phyloP scores from a whole-genome alignment of 2,797 vertebrate species.

The Borostomias antarcticus region DNA sequence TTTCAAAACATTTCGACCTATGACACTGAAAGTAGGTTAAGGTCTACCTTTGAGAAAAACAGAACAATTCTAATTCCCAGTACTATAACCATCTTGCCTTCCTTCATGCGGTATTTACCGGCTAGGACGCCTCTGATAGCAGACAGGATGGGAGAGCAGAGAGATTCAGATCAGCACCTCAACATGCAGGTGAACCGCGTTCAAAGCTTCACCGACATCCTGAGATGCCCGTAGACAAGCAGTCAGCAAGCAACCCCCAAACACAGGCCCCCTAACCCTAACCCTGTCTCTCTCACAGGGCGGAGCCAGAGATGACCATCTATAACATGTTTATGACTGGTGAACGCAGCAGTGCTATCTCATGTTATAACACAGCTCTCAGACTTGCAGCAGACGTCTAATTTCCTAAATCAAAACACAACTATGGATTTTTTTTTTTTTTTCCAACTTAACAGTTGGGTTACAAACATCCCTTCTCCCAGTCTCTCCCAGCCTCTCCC shows the following conservation, averaged over 20 bases:
- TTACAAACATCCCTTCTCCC: too few species aligned
- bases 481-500: too few species aligned
- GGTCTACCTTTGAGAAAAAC: too few species aligned
- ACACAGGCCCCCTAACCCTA: not conserved
- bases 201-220: slow-evolving; percentile 6
- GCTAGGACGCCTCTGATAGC: not conserved
- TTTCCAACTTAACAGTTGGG: too few species aligned
- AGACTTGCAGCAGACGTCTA: too few species aligned
- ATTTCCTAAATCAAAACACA: too few species aligned
- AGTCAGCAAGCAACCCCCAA: too few species aligned
- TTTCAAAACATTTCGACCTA: too few species aligned
- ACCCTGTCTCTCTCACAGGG: not conserved
- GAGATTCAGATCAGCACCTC: slow-evolving; percentile 14
- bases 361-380: not conserved
- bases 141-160: slow-evolving; percentile 4
- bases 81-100: not conserved
- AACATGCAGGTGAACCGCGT: slow-evolving; percentile 1
- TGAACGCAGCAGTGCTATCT: not conserved
- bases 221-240: slow-evolving; percentile 11
- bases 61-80: not conserved
- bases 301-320: not conserved
- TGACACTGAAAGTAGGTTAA: too few species aligned
- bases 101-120: not conserved
- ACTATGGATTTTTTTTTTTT: too few species aligned
- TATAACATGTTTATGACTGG: not conserved